Base-by-base conservation (phyloP, 1,140 invertebrate genomes). In the Lepidurus arcticus region DNA sequence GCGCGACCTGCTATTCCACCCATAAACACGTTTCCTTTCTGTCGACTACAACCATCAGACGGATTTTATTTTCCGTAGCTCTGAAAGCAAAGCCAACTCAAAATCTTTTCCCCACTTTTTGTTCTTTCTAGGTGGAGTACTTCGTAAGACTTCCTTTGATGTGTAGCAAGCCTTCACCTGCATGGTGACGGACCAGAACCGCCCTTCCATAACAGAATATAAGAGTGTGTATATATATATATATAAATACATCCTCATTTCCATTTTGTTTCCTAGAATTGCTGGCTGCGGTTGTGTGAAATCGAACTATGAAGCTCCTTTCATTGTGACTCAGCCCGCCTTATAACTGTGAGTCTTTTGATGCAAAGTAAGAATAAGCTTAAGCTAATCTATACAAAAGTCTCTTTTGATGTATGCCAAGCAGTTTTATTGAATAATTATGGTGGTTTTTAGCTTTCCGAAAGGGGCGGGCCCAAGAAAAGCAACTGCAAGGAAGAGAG, bases 341-440 rank as follows among this genome's bases (percentile, higher is more conserved):
- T 65, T 34, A 34, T 34, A 34, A 34, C 53, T 65, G 53, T 21
- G 53, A 65, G 34, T n/a, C 16, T 65, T 13, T 65, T 65, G 53
- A 16, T 65, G 53, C 53, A 65, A 65, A n/a, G 13, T 65, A 65
- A 65, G 13, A n/a, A 65, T 21, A 7, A 65, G 53, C 53, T n/a
- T 21, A 7, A 65, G 53, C 53, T n/a, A 65, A 65, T 13, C 13
- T 65, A 21, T 21, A 65, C 53, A 65, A 65, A 65, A 21, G 53
- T 65, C 53, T 65, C 53, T 65, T 65, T 65, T 34, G 16, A 65
- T 65, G 53, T 65, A n/a, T 65, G 53, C 53, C 53, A 65, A 65
- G 53, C 53, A 65, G 9, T 65, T 65, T 65, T 65, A 65, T 65
- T 65, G 53, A 65, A 65, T 65, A 65, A 65, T 65, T 65, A 65